These are phyloP conservation scores for Cerastis leucographa DNA, from an alignment of 2,888 invertebrate species.

Conservation along the genomic window DNA sequence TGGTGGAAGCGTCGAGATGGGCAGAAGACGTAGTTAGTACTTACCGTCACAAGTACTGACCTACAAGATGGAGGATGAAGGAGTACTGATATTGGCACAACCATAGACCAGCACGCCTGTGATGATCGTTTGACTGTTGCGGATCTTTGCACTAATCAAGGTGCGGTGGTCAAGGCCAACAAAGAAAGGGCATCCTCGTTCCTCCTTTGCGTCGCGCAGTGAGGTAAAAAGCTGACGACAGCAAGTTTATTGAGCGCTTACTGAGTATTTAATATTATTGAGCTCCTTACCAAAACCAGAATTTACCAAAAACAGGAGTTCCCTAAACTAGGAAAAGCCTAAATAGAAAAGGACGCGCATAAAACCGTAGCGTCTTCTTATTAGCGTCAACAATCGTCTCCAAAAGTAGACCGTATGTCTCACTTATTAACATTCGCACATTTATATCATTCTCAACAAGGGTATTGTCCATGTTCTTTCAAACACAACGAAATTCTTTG, in stretches of 20 bases:
- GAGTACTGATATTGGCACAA: too few relatives aligned
- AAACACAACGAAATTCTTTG: slow-evolving; percentile 56
- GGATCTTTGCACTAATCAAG: too few relatives aligned
- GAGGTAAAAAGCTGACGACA: too few relatives aligned
- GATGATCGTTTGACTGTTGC: neutral
- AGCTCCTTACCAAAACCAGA: neutral
- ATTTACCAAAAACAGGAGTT: neutral
- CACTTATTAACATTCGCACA: slow-evolving; percentile 20
- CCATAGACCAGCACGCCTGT: too few relatives aligned
- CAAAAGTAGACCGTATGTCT: slow-evolving; percentile 17
- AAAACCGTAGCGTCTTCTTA: neutral
- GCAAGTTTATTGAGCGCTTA: too few relatives aligned
- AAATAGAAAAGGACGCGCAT: too few relatives aligned
- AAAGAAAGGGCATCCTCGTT: too few relatives aligned
- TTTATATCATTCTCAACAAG: slow-evolving; percentile 34
- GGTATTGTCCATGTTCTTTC: slow-evolving; percentile 52
- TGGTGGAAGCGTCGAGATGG: neutral
- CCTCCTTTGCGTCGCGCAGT: too few relatives aligned
- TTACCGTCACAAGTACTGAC: neutral
- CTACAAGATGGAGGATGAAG: too few relatives aligned
- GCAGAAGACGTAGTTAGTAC: neutral
- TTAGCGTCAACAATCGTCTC: slow-evolving; percentile 34
- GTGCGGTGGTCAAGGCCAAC: too few relatives aligned
- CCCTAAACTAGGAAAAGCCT: neutral
- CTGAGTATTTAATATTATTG: neutral